Conservation (phyloP, 1,140 invertebrate species). For the Drosophila simulans region DNA sequence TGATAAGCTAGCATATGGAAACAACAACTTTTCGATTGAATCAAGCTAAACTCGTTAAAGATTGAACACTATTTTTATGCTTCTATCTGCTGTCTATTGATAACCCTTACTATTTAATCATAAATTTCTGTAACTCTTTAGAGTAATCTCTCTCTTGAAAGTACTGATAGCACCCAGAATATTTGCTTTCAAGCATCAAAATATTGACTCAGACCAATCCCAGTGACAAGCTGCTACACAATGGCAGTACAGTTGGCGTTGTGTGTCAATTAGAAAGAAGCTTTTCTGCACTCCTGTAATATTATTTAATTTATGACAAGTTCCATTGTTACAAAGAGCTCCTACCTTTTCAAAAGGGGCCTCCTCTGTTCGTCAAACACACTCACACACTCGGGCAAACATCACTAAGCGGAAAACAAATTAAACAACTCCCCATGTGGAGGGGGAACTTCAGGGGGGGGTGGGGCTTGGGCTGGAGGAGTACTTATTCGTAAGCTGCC, state of each 20-base stretch:
- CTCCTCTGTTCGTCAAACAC: background rate
- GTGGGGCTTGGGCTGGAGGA: background rate
- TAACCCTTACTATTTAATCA: too few species aligned
- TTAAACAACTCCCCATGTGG: conserved; percentile 45
- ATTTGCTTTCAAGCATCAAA: background rate
- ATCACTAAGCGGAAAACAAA: conserved; percentile 53
- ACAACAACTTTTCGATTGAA: too few species aligned
- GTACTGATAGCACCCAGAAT: background rate
- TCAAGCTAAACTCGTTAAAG: too few species aligned
- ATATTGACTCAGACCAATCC: background rate
- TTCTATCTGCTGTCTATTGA: too few species aligned
- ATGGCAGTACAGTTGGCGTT: conserved; percentile 30
- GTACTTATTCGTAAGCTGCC: conserved; percentile 56
- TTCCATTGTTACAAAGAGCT: conserved; percentile 42
- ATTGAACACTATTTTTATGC: too few species aligned
- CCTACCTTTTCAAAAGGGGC: conserved; percentile 13
- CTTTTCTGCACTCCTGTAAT: conserved; percentile 15
- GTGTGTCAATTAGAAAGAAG: conserved; percentile 34
- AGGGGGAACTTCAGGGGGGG: background rate
- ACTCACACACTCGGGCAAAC: conserved; percentile 23
- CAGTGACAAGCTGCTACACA: conserved; percentile 5
- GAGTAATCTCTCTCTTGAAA: too few species aligned
- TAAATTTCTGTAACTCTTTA: too few species aligned
- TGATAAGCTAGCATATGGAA: too few species aligned
- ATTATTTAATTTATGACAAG: conserved; percentile 50